Percentiles rank a stretch among this genome's conserved stretches.
These are phyloP conservation scores for Leptarthrus brevirostris DNA, from an alignment of 2,888 invertebrate genomes.

Conservation along the genomic window DNA sequence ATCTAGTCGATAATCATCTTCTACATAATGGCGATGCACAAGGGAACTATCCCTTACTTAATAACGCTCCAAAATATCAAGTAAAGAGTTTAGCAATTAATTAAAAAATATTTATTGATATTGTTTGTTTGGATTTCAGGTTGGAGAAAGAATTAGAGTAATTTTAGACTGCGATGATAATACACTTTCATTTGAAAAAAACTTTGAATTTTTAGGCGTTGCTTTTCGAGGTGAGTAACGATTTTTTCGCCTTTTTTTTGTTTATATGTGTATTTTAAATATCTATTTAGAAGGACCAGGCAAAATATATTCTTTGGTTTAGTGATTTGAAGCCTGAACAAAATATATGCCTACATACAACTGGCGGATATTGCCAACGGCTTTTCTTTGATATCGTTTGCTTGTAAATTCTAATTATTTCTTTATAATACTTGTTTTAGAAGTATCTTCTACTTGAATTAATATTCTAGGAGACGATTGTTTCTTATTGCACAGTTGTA, in stretches of 20 bases:
- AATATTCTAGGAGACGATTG: too few species aligned
- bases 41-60: constrained; percentile 92
- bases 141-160: constrained; percentile 96
- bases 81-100: too few species aligned
- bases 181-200: constrained; percentile 96
- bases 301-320: too few species aligned
- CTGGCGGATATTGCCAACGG: too few species aligned
- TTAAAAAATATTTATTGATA: neutral
- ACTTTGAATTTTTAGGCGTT: constrained; percentile 97
- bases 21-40: constrained; percentile 96
- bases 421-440: neutral
- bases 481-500: too few species aligned
- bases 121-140: constrained; percentile 70
- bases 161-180: constrained; percentile 98
- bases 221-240: constrained; percentile 90
- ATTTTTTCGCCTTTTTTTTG: neutral
- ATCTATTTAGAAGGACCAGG: too few species aligned
- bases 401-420: neutral
- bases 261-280: too few species aligned
- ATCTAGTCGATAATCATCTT: constrained; percentile 96
- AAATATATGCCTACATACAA: too few species aligned
- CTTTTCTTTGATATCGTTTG: too few species aligned
- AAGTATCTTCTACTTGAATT: neutral
- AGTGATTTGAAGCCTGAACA: too few species aligned
- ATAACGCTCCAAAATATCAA: constrained; percentile 98